Evolutionary conservation across 2,888 invertebrate species (phyloP).

Genomic region (Tetrapedia diversipes): DNA sequence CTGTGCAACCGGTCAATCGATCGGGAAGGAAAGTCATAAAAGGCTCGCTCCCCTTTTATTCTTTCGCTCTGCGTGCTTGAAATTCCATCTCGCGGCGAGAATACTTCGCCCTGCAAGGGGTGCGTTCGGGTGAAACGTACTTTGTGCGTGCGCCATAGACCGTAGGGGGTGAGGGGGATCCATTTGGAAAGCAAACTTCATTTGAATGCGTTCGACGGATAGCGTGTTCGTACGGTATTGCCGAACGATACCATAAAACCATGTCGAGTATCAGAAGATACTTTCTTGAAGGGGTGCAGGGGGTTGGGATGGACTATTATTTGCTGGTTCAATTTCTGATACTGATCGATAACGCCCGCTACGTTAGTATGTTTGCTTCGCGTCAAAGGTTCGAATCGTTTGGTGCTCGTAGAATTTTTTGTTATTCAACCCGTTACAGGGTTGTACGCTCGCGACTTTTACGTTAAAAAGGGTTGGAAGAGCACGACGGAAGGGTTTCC

Average conservation of each 20-base stretch:
- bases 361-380: background rate
- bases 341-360: constrained; percentile 16
- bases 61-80: constrained; percentile 45
- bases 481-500: too few species aligned
- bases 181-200: constrained; percentile 62
- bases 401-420: background rate
- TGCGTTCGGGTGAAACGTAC: constrained; percentile 44
- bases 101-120: constrained; percentile 32
- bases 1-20: constrained; percentile 34
- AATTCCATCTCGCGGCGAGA: constrained; percentile 50
- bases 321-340: constrained; percentile 20
- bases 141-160: constrained; percentile 43
- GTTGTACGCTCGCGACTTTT: background rate
- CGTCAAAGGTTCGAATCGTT: background rate
- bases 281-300: background rate
- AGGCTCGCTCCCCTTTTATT: constrained; percentile 48
- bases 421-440: background rate
- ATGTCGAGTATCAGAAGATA: constrained; percentile 42
- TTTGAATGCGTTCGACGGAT: constrained; percentile 52
- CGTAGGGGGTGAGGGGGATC: constrained; percentile 39
- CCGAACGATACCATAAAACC: constrained; percentile 38
- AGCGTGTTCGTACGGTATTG: constrained; percentile 36
- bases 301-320: background rate
- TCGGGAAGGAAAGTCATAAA: constrained; percentile 42
- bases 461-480: background rate